Conservation (phyloP, 2,888 invertebrate genomes). For the Drosophila merina region DNA sequence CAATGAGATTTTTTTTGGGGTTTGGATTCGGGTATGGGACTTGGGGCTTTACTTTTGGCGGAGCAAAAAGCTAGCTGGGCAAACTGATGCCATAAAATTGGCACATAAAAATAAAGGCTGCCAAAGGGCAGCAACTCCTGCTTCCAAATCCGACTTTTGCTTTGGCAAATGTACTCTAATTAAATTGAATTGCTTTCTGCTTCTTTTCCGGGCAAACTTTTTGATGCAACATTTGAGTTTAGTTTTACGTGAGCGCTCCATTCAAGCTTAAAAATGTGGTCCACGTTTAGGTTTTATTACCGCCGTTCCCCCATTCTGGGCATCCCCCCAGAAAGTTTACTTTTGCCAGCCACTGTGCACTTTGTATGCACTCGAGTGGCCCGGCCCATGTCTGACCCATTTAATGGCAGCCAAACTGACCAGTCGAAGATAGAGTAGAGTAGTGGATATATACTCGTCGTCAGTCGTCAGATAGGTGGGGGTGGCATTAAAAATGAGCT, state of each 20-base stretch:
- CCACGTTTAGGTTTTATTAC: constrained; percentile 66
- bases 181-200: constrained; percentile 69
- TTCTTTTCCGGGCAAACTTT: constrained; percentile 54
- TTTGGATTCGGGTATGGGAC: neutral
- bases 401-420: constrained; percentile 53
- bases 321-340: constrained; percentile 21
- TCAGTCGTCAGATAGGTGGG: constrained; percentile 10
- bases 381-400: constrained; percentile 60
- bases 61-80: neutral
- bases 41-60: neutral
- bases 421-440: constrained; percentile 16
- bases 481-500: constrained; percentile 37
- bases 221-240: constrained; percentile 69
- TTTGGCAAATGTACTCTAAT: constrained; percentile 63
- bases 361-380: constrained; percentile 60
- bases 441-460: neutral
- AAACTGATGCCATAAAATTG: constrained; percentile 62
- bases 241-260: constrained; percentile 56
- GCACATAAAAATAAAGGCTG: constrained; percentile 50
- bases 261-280: constrained; percentile 59
- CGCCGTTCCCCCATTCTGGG: neutral
- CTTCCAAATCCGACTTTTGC: constrained; percentile 10
- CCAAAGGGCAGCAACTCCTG: constrained; percentile 13
- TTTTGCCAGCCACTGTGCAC: constrained; percentile 36
- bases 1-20: constrained; percentile 4